phyloP scores from a whole-genome alignment of 2,888 invertebrate genomes.

The Leucophenga montana region DNA sequence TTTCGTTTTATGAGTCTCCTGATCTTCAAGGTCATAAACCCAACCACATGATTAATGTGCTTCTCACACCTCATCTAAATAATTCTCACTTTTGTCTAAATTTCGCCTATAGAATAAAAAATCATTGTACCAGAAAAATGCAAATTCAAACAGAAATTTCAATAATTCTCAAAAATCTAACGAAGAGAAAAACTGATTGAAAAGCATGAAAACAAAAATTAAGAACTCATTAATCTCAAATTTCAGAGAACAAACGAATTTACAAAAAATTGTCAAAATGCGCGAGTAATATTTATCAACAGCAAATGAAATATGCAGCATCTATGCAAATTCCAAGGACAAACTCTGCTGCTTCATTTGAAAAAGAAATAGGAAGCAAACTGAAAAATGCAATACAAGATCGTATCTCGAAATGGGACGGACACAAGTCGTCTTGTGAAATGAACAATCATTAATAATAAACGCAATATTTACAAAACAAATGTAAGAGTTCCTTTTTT shows the following conservation, averaged over 20 bases:
- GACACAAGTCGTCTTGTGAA: background rate
- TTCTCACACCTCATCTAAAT: conserved; percentile 37
- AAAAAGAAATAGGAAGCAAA: too few relatives aligned
- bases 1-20: too few relatives aligned
- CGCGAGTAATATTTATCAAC: conserved; percentile 52
- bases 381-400: background rate
- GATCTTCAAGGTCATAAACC: too few relatives aligned
- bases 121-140: conserved; percentile 15
- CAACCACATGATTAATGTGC: conserved; percentile 24
- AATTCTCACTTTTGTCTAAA: conserved; percentile 28
- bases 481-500: conserved; percentile 59
- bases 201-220: conserved; percentile 37
- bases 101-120: background rate
- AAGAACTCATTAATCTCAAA: conserved; percentile 50
- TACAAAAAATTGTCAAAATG: conserved; percentile 18
- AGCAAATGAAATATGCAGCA: conserved; percentile 51
- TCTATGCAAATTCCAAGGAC: conserved; percentile 49
- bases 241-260: background rate
- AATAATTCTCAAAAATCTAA: background rate
- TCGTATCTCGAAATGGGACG: background rate
- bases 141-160: conserved; percentile 11
- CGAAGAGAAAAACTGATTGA: background rate
- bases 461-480: conserved; percentile 74
- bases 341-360: too few relatives aligned
- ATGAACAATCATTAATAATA: conserved; percentile 66